phyloP scores from a whole-genome alignment of 2,113 vertebrate genomes.

The Brienomyrus longianalis region DNA sequence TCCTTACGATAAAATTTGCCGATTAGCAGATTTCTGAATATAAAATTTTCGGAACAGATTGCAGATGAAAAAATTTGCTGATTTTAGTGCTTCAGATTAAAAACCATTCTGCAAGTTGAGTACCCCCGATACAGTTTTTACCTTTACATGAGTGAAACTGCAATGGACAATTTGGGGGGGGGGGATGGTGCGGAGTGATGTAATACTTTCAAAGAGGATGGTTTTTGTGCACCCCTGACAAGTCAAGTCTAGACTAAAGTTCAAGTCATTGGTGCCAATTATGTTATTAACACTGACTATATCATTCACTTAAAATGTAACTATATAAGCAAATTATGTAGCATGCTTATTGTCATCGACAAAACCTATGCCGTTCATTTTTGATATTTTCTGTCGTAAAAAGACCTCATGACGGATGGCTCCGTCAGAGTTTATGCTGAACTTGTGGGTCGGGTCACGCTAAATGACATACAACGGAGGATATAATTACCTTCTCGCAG shows the following conservation, averaged over 20 bases:
- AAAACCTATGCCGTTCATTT: neutral
- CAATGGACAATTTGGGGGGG: neutral
- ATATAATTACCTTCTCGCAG: conserved; percentile 57
- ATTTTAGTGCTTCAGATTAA: neutral
- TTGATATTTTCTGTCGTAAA: neutral
- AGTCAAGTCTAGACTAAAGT: neutral
- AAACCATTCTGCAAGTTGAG: neutral
- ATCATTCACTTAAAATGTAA: neutral
- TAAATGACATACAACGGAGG: conserved; percentile 49
- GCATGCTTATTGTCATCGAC: neutral
- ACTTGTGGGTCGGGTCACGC: conserved; percentile 56
- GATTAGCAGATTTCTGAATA: neutral
- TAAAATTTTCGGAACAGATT: neutral
- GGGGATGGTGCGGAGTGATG: too few relatives aligned
- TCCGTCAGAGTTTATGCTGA: conserved; percentile 47
- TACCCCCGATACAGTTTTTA: neutral
- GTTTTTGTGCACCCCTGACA: neutral
- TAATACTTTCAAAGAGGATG: too few relatives aligned
- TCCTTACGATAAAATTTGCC: neutral
- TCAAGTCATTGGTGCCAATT: neutral
- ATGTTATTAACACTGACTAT: neutral
- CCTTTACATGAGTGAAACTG: neutral
- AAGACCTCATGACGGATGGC: conserved; percentile 33
- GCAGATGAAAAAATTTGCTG: neutral
- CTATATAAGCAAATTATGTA: neutral